phyloP scores from a whole-genome alignment of 2,888 invertebrate species.

The Buathra laborator region DNA sequence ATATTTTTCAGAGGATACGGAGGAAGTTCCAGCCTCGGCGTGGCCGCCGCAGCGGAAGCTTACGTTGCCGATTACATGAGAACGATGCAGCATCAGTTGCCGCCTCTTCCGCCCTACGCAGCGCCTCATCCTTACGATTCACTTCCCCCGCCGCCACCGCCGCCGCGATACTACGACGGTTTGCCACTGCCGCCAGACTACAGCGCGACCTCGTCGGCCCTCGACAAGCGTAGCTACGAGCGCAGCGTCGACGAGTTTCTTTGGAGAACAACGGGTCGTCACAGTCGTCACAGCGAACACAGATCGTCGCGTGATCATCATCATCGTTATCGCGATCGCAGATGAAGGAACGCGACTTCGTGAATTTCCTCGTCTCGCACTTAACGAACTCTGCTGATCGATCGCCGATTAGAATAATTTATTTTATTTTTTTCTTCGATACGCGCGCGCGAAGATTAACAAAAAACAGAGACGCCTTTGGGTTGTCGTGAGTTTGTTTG shows the following conservation, averaged over 20 bases:
- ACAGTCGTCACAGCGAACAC: constrained; percentile 85
- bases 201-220: constrained; percentile 86
- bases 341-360: constrained; percentile 81
- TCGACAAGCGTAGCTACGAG: constrained; percentile 94
- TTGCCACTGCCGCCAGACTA: constrained; percentile 92
- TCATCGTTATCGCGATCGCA: constrained; percentile 88
- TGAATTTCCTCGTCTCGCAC: constrained; percentile 2
- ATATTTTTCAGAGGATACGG: constrained; percentile 83
- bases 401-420: constrained; percentile 63
- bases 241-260: constrained; percentile 95
- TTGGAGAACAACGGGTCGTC: constrained; percentile 91
- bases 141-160: constrained; percentile 88
- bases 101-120: constrained; percentile 94
- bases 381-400: constrained; percentile 28
- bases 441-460: constrained; percentile 3
- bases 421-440: constrained; percentile 32
- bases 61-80: constrained; percentile 96
- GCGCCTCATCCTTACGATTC: constrained; percentile 87
- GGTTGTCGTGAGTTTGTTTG: background rate
- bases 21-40: constrained; percentile 85
- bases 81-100: constrained; percentile 94
- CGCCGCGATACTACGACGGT: constrained; percentile 89
- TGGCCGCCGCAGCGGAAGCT: constrained; percentile 92
- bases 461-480: background rate
- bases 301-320: constrained; percentile 88